These are phyloP conservation scores for Myzus persicae DNA, from an alignment of 1,140 invertebrate species.

Conservation along the genomic window DNA sequence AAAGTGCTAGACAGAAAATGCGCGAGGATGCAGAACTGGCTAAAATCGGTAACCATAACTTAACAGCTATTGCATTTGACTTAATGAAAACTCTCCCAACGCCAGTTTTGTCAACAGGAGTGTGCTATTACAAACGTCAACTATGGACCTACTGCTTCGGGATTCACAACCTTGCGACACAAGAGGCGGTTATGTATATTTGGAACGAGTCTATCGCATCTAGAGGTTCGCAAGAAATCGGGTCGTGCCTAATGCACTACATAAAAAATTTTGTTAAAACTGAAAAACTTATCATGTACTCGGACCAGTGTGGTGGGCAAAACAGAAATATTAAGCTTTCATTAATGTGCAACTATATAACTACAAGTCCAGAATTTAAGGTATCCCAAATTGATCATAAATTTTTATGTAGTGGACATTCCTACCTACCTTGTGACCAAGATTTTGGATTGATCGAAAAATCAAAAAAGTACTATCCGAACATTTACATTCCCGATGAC, in stretches of 20 bases:
- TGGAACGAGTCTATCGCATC: neutral
- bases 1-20: neutral
- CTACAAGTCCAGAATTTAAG: no score
- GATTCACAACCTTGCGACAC: neutral
- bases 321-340: no score
- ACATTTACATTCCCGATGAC: no score
- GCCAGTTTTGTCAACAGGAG: neutral
- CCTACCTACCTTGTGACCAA: no score
- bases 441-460: no score
- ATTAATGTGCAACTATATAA: no score
- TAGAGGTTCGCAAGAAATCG: neutral
- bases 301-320: no score
- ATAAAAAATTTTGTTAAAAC: neutral
- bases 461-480: no score
- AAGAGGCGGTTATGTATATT: neutral
- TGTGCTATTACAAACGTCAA: neutral
- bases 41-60: neutral
- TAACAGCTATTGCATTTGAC: neutral
- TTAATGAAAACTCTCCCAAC: neutral
- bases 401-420: no score
- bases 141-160: neutral
- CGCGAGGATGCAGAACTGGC: neutral
- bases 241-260: neutral
- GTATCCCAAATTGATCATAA: no score
- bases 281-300: no score